These are phyloP conservation scores for Lates calcarifer DNA, from an alignment of 2,113 vertebrate genomes.

Conservation along the genomic window DNA sequence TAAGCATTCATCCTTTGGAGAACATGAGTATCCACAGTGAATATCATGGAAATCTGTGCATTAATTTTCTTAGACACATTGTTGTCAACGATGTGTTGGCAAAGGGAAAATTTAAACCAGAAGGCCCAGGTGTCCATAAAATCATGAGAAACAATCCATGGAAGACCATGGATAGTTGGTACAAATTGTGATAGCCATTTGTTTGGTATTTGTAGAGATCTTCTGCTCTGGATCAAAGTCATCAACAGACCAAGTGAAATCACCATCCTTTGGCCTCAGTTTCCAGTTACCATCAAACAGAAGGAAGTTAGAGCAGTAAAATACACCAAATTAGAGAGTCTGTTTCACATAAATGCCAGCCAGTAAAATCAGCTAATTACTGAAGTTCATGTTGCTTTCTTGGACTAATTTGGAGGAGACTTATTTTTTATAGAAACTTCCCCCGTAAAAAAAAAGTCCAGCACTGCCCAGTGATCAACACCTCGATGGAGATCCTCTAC, in stretches of 20 bases:
- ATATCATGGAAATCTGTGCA: conserved; percentile 4
- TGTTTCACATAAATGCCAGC: conserved; percentile 19
- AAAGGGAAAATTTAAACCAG: neutral
- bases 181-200: neutral
- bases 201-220: neutral
- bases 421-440: conserved; percentile 43
- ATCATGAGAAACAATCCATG: neutral
- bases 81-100: neutral
- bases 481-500: conserved; percentile 36
- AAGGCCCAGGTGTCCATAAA: neutral
- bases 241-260: neutral
- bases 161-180: no score
- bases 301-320: neutral
- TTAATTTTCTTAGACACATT: neutral
- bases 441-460: conserved; percentile 45
- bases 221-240: neutral
- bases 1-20: conserved; percentile 3
- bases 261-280: neutral
- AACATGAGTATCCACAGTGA: conserved; percentile 21
- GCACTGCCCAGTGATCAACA: conserved; percentile 29
- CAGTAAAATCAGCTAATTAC: conserved; percentile 48
- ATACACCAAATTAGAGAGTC: conserved; percentile 5
- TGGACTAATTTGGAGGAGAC: conserved; percentile 35
- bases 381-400: conserved; percentile 43
- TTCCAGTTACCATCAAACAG: neutral